These are phyloP conservation scores for Fratercula arctica DNA, from an alignment of 2,797 vertebrate species.

Conservation along the genomic window DNA sequence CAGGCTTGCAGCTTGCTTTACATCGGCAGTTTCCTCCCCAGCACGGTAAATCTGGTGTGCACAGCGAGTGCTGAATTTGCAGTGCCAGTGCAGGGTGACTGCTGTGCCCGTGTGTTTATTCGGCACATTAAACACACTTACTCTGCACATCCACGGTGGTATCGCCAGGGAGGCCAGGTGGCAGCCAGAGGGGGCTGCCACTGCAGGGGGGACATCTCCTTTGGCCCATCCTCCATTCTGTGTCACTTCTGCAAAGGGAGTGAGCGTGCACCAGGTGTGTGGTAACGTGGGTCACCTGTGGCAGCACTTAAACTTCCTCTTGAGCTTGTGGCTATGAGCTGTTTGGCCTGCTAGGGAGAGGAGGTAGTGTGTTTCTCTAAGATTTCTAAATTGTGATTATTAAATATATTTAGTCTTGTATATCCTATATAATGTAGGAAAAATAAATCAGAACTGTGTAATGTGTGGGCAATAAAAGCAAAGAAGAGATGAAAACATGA, in stretches of 20 bases:
- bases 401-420: background rate
- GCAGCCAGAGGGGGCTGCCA: background rate
- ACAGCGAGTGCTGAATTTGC: background rate
- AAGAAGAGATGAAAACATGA: background rate
- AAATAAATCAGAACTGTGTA: background rate
- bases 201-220: accelerated
- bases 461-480: background rate
- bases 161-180: background rate
- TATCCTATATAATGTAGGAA: background rate
- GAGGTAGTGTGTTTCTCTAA: background rate
- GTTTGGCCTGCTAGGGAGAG: background rate
- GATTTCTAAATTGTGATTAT: background rate
- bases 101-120: accelerated
- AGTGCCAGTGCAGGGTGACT: background rate
- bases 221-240: background rate
- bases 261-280: background rate
- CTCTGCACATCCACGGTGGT: background rate
- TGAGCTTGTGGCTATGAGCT: background rate
- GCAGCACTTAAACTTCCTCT: background rate
- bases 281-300: background rate
- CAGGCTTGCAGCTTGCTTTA: background rate
- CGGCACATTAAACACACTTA: background rate
- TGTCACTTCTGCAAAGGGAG: background rate
- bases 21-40: background rate
- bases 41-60: background rate